Evolutionary conservation across 2,113 vertebrate species (phyloP).

Genomic region (Passerina amoena): DNA sequence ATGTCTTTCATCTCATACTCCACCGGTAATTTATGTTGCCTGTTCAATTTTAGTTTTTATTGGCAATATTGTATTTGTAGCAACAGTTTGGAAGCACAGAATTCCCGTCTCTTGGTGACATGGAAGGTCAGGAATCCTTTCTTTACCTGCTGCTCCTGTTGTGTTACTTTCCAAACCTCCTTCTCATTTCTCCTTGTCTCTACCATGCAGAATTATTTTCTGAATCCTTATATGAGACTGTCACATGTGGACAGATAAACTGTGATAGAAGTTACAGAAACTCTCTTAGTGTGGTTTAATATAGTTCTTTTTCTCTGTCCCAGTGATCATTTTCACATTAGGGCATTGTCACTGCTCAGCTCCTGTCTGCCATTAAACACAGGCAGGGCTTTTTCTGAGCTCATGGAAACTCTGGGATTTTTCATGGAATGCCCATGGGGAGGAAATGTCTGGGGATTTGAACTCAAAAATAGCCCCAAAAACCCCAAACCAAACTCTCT

Average conservation of each 20-base stretch:
- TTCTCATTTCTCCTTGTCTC: neutral
- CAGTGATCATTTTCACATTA: neutral
- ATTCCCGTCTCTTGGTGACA: neutral
- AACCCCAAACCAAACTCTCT: rapidly evolving
- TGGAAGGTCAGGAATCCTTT: neutral
- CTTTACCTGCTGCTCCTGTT: neutral
- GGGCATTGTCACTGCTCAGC: neutral
- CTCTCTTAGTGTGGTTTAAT: neutral
- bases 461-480: neutral
- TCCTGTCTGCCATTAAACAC: neutral
- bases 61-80: neutral
- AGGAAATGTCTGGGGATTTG: neutral
- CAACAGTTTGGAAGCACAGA: neutral
- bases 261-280: neutral
- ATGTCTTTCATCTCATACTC: neutral
- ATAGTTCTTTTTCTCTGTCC: neutral
- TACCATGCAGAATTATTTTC: neutral
- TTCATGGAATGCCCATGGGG: neutral
- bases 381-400: neutral
- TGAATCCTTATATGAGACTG: neutral
- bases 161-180: neutral
- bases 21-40: neutral
- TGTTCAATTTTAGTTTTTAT: neutral
- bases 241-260: neutral
- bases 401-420: neutral